Conservation (phyloP, 2,888 invertebrate species). For the Mechanitis mazaeus region DNA sequence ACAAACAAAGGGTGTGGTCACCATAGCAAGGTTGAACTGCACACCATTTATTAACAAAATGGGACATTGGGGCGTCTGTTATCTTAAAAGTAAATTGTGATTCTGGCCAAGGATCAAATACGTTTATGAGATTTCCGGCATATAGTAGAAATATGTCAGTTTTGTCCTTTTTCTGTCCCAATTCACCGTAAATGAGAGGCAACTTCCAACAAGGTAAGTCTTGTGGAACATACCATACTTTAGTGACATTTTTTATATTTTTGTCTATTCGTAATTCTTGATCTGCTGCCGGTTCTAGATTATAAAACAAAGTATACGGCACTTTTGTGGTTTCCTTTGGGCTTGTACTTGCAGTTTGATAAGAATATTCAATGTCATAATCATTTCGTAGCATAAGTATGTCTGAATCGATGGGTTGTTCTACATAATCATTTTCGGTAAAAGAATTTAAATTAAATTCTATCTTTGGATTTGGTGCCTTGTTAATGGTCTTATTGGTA, state of each 20-base stretch:
- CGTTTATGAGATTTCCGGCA: constrained; percentile 44
- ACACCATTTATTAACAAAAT: constrained; percentile 57
- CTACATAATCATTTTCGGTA: background rate
- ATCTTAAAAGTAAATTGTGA: constrained; percentile 18
- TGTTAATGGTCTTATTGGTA: too few species aligned
- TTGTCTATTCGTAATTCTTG: constrained; percentile 25
- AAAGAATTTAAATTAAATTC: background rate
- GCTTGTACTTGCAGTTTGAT: constrained; percentile 8
- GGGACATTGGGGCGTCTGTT: constrained; percentile 13
- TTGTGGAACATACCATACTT: constrained; percentile 59
- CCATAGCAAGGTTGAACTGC: constrained; percentile 57
- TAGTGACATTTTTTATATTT: constrained; percentile 22
- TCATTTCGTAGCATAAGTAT: constrained; percentile 5
- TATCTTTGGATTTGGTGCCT: constrained; percentile 9
- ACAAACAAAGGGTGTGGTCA: constrained; percentile 66
- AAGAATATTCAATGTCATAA: background rate
- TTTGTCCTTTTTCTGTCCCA: constrained; percentile 32
- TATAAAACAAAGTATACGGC: constrained; percentile 43
- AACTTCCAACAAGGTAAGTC: constrained; percentile 61
- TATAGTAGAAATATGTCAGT: constrained; percentile 48
- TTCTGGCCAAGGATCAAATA: constrained; percentile 34
- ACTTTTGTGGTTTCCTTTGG: constrained; percentile 11
- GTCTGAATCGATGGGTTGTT: background rate
- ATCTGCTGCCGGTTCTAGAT: constrained; percentile 47
- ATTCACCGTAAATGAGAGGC: constrained; percentile 54